These are phyloP conservation scores for Drosophila algonquin DNA, from an alignment of 2,888 invertebrate species.

Conservation along the genomic window DNA sequence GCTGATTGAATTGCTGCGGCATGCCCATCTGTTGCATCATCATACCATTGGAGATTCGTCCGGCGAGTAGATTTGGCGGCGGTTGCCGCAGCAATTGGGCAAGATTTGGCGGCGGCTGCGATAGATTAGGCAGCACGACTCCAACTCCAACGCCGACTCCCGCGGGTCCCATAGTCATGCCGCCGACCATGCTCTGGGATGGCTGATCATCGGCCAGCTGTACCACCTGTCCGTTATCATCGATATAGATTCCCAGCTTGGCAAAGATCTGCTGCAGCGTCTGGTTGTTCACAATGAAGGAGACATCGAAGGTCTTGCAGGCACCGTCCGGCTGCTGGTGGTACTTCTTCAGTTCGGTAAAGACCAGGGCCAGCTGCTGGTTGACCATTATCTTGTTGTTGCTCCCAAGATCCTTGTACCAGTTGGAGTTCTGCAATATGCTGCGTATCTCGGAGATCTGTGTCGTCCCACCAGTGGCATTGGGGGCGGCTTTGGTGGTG, in stretches of 20 bases:
- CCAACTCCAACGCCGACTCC: slow-evolving; percentile 27
- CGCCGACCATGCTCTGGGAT: slow-evolving; percentile 12
- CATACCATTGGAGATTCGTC: slow-evolving; percentile 35
- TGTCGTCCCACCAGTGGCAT: slow-evolving; percentile 43
- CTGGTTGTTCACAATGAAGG: slow-evolving; percentile 85
- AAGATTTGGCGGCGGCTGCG: slow-evolving; percentile 76
- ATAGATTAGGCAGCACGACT: slow-evolving; percentile 74
- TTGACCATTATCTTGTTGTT: slow-evolving; percentile 90
- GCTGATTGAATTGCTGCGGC: slow-evolving; percentile 76
- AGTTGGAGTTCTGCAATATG: slow-evolving; percentile 87
- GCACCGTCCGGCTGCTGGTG: slow-evolving; percentile 86
- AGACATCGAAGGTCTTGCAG: slow-evolving; percentile 86
- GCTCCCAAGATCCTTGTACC: slow-evolving; percentile 89
- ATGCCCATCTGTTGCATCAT: slow-evolving; percentile 76
- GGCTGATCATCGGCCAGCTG: slow-evolving; percentile 72
- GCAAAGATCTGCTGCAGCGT: slow-evolving; percentile 86
- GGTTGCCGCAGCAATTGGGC: slow-evolving; percentile 74
- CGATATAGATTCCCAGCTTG: slow-evolving; percentile 86
- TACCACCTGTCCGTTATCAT: slow-evolving; percentile 86
- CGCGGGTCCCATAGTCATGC: slow-evolving; percentile 1
- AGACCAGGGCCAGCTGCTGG: slow-evolving; percentile 87
- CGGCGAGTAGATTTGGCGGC: slow-evolving; percentile 71
- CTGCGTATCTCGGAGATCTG: slow-evolving; percentile 86
- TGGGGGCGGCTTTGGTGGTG: neutral
- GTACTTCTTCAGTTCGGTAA: slow-evolving; percentile 86